Base-by-base conservation (phyloP, 2,888 invertebrate species). In the Cacoxenus indagator region DNA sequence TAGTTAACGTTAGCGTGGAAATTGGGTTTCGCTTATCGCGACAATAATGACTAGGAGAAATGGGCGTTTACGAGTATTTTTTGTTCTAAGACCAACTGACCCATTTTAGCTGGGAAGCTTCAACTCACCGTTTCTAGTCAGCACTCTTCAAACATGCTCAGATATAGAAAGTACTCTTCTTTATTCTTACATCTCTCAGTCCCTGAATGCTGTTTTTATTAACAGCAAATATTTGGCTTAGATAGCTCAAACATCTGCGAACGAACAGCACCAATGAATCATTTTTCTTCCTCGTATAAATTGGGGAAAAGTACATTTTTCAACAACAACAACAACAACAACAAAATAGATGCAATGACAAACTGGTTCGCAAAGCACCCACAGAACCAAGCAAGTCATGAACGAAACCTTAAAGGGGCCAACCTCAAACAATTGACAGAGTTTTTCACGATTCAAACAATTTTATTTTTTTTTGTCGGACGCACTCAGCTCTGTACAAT, bases 1-100 rank as follows among this genome's bases (percentile, higher is more conserved):
- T 5, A 24, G 43, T 24, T 57, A 6, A 27, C 31, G 31, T 70
- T 72, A 9, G 64, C 74, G 75, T 78, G 77, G 76, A 78, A 78
- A 78, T 72, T 72, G 73, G 74, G 75, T 62, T 68, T 67, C 26
- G 17, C 55, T 66, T 59, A 31, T 22, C 27, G 22, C 48, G 24
- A 48, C 8, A 19, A 48, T 17, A 48, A 48, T 48, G 8, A 17
- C 9, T 29, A 54, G 24, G 26, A 2, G 3, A 54, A 9, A 54
- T 9, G 24, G 54, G 54, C 26, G 54, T 54, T 54, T n/a, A n/a
- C n/a, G n/a, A n/a, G n/a, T n/a, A n/a, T n/a, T 26, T 22, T 51
- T 51, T 22, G 3, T 4, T 51, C 17, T 4, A n/a, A 27, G 27
- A 9, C 6, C 27, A 31, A 31, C n/a, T 59, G 59, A 59, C 59